Evolutionary conservation across 2,797 vertebrate genomes (phyloP).

Genomic region (Catamblyrhynchus diadema): DNA sequence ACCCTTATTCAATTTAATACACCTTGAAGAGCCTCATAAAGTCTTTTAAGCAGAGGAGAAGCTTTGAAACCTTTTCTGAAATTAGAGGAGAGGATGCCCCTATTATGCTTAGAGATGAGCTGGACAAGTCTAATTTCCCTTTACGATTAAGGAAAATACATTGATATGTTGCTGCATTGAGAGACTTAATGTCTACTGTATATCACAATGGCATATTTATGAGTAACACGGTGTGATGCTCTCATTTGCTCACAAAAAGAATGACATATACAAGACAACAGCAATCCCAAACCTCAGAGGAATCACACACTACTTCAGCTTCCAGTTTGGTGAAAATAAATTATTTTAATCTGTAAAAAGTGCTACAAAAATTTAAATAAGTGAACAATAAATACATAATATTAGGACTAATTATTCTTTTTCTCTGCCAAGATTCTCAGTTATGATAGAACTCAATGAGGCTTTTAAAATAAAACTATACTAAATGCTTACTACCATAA

Average conservation of each 20-base stretch:
- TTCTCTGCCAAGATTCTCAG: neutral
- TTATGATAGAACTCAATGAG: neutral
- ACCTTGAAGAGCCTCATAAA: neutral
- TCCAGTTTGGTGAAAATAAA: neutral
- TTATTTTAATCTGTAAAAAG: neutral
- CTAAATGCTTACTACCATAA: neutral
- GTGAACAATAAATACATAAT: neutral
- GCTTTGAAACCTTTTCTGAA: neutral
- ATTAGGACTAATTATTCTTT: neutral
- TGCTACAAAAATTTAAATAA: neutral
- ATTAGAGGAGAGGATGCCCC: neutral
- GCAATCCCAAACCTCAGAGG: neutral
- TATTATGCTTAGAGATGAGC: neutral
- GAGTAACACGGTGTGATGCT: neutral
- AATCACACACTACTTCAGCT: neutral
- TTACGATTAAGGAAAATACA: neutral
- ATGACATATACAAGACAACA: neutral
- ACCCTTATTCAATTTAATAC: neutral
- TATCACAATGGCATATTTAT: neutral
- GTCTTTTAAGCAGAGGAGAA: neutral
- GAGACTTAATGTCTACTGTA: neutral
- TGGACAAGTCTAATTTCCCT: neutral
- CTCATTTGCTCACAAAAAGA: neutral
- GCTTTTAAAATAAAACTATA: neutral
- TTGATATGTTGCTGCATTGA: neutral